Base-by-base conservation (phyloP, 2,797 vertebrate species). In the Nannoperca australis region DNA sequence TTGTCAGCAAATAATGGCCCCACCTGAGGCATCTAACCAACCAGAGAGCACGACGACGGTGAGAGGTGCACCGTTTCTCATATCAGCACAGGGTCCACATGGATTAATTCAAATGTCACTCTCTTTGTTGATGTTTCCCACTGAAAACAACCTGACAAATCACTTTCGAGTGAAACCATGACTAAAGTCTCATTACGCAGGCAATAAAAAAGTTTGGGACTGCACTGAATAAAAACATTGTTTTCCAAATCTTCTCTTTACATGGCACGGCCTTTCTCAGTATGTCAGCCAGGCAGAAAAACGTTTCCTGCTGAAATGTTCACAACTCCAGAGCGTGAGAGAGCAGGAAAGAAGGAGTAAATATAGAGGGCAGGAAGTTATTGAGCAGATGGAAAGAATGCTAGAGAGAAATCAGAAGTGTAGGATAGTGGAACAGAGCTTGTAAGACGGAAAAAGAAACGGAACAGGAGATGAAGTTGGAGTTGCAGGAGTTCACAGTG, bases 251-350 rank as follows among this genome's bases (percentile, higher is more conserved):
- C 32, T 22, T 51, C 15, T 71, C 30, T 20, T 54, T 11, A 27
- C 74, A 58, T 34, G n/a, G 60, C 42, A 44, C 32, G 51, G 63
- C 44, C 4, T 72, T 73, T 76, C 34, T 70, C 13, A 14, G 9
- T 15, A 6, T 17, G 30, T 62, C 44, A 79, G 36, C 30, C 11
- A 38, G 45, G 17, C 32, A 72, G 50, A 71, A 78, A 63, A 72
- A 22, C 7, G 13, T 79, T 81, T 71, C 54, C 65, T 67, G 47
- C 49, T 83, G 42, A 85, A 88, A 85, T 88, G 84, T 89, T 93
- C 63, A 70, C 40, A 81, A 54, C 30, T 82, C 30, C 50, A 27
- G 34, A 53, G 49, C 51, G 30, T 22, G 11, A 36, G 40, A 56
- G 27, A n/a, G 36, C 42, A 8, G 13, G 13, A 24, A 66, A 51